A percentile compares a stretch with the other conserved stretches of the same genome.
phyloP scores from a whole-genome alignment of 1,140 invertebrate genomes.

The Lepidostoma basale region DNA sequence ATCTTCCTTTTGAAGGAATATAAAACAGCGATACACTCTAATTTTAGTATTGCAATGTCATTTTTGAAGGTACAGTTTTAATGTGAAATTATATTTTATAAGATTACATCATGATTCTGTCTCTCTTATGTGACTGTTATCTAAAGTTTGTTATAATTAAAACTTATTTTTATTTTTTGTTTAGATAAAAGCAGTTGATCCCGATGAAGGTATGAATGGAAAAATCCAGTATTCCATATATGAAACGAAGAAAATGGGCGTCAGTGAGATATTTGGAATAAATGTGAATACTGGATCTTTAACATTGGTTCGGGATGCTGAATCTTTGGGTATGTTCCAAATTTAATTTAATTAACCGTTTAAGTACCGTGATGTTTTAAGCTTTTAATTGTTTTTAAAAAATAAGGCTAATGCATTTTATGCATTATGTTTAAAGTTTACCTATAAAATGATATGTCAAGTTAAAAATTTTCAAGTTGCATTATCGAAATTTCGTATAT shows the following conservation, averaged over 20 bases:
- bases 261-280: constrained; percentile 69
- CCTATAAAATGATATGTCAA: too few species aligned
- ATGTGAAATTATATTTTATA: constrained; percentile 6
- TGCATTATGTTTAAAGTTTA: too few species aligned
- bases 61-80: constrained; percentile 72
- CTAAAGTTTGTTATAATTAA: too few species aligned
- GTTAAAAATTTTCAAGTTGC: too few species aligned
- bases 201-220: constrained; percentile 72
- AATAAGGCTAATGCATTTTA: too few species aligned
- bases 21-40: constrained; percentile 72
- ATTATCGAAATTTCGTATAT: too few species aligned
- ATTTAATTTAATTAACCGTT: too few species aligned
- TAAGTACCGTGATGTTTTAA: too few species aligned
- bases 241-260: constrained; percentile 65
- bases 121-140: too few species aligned
- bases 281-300: constrained; percentile 74
- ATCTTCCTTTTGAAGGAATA: constrained; percentile 81
- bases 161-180: constrained; percentile 5
- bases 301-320: constrained; percentile 64
- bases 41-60: constrained; percentile 66
- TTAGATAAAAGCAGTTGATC: constrained; percentile 69
- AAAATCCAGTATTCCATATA: constrained; percentile 76
- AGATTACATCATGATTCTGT: neutral
- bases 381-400: too few species aligned
- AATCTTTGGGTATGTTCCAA: constrained; percentile 63